Base-by-base conservation (phyloP, 2,113 vertebrate species). In the Gambusia holbrooki region DNA sequence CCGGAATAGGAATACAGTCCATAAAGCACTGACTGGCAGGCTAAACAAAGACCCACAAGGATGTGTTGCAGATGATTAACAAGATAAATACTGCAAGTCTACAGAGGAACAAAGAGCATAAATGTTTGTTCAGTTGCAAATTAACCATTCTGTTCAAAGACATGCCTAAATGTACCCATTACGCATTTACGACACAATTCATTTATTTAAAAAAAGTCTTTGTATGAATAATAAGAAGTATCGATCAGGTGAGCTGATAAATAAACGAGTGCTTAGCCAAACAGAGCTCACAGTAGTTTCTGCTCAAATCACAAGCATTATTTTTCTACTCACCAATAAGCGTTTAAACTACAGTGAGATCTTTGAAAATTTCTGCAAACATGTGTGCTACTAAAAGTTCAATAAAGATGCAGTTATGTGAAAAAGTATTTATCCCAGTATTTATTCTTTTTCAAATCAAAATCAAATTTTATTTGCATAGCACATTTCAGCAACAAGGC, bases 11-110 rank as follows among this genome's bases (percentile, higher is more conserved):
- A 73, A 79, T 70, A 64, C 1, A 77, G 28, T 74, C 65, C 69
- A 51, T 86, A 82, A 85, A 80, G 62, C 83, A 51, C 27, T 58
- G 68, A 70, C 35, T 35, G 69, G 60, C n/a, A 51, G 69, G 70
- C 67, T 71, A 68, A 82, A 73, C 64, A 71, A 78, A 84, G 64
- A 81, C 73, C 68, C 61, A 58, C 6, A 25, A 80, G 71, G 29
- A 66, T 75, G 30, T 72, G 12, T 25, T 73, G 62, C 63, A 76
- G 58, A 76, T 81, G 37, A 78, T 86, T 74, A 76, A 78, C 65
- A 67, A 77, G 58, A 81, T 74, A 74, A 82, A 81, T 82, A 85
- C 35, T 48, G 22, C 62, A 35, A 40, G 22, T 63, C 17, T 45
- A 37, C 1, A 69, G 72, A 48, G 60, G 14, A 71, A 67, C 40